phyloP scores from a whole-genome alignment of 2,113 vertebrate genomes.

The Eclectus roratus region DNA sequence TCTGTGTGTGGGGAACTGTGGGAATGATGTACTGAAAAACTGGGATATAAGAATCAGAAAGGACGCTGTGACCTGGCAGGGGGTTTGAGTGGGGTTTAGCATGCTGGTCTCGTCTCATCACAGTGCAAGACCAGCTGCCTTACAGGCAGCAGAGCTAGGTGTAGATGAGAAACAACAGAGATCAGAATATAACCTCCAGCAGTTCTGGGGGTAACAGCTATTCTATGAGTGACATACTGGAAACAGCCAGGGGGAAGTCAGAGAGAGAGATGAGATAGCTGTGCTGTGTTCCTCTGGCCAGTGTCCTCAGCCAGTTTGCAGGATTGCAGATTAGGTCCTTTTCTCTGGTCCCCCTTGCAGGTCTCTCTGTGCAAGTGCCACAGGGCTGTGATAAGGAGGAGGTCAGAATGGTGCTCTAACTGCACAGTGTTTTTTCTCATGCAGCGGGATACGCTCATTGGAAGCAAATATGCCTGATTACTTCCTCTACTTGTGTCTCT shows the following conservation, averaged over 20 bases:
- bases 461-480: neutral
- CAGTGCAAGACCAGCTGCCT: neutral
- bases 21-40: neutral
- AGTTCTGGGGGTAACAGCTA: neutral
- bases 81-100: neutral
- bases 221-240: neutral
- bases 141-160: neutral
- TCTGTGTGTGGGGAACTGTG: neutral
- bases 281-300: neutral
- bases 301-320: neutral
- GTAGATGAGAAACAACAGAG: neutral
- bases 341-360: neutral
- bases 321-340: slow-evolving; percentile 8
- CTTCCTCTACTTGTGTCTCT: neutral
- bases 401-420: neutral
- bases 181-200: slow-evolving; percentile 2
- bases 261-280: neutral
- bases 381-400: slow-evolving; percentile 18
- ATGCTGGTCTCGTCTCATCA: neutral
- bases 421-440: neutral
- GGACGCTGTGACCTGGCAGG: neutral
- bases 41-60: neutral
- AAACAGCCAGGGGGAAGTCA: neutral
- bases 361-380: neutral
- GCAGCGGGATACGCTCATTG: neutral